Base-by-base conservation (phyloP, 2,113 vertebrate genomes). In the Triplophysa tibetana region DNA sequence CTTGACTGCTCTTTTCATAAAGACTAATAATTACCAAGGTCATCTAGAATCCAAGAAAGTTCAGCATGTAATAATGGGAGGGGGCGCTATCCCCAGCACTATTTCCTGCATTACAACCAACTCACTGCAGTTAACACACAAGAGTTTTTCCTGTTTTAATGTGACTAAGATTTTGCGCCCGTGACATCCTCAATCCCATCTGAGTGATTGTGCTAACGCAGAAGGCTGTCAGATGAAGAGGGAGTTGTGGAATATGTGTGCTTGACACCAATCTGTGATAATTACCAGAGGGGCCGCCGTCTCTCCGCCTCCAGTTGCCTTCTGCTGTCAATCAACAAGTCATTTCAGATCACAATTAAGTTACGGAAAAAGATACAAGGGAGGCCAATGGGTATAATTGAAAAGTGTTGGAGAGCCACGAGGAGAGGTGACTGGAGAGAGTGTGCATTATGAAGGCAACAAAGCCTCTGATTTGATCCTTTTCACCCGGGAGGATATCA, bases 261-360 rank as follows among this genome's bases (percentile, higher is more conserved):
- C 83, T 79, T 89, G 91, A 91, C 90, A 91, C 90, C 88, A 88
- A 89, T 90, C 88, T 84, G 79, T 81, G 38, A 83, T 90, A 89
- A 93, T 92, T 93, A 88, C 88, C 86, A 63, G 23, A 69, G 83
- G 79, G 89, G 82, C 87, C 65, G 21, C 70, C 29, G 2, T 72
- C 87, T 83, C 83, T 86, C 81, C 79, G 78, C 83, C 83, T 89
- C 88, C 90, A 90, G 88, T 91, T 90, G 88, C 89, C 87, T 88
- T 87, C 88, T 86, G 85, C 91, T 90, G 92, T 91, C 91, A 92
- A 91, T 93, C 92, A 92, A 90, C 91, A 91, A 89, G 91, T 91
- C 89, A 89, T 91, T 91, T 90, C 79, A 85, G 88, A 82, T 92
- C 86, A 84, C 85, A 87, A 89, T 89, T 89, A 86, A 91, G 89